Base-by-base conservation (phyloP, 2,113 vertebrate species). In the Platycercus adscitus region DNA sequence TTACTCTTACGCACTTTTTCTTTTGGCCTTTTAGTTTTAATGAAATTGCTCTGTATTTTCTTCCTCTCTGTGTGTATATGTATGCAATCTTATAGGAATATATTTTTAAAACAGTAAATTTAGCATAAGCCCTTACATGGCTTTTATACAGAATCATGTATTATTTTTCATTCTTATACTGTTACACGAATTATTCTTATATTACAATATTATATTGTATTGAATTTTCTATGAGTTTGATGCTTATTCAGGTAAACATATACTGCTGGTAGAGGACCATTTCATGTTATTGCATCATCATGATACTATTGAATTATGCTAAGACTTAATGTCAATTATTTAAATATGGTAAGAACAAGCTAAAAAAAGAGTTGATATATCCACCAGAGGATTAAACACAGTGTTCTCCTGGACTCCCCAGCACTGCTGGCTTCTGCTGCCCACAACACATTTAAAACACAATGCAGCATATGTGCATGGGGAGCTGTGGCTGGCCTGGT, bases 391-490 rank as follows among this genome's bases (percentile, higher is more conserved):
- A 52, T 25, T n/a, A 47, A 84, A 28, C 25, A 7, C 1, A 2
- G 5, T 1, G 1, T 53, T 56, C 8, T 56, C 53, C 10, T 12
- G 20, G n/a, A 13, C 37, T 35, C 23, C 28, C 15, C 19, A 39
- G 35, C 28, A 15, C 29, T 10, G 15, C 41, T 24, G 39, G 58
- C 28, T 31, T 26, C 61, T 50, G 43, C 61, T 70, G 47, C 70
- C 29, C 72, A 39, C 18, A 19, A 1, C 16, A 14, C 5, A 4
- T 20, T 58, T 77, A 9, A 43, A 46, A 7, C 11, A 21, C 29
- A 24, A 28, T 13, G 18, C 2, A 0, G 7, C 7, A 2, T 19
- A 28, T 7, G 1, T 11, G 5, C 21, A 3, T 1, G 10, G 19
- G 17, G 14, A 0, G 31, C 11, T 75, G 75, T 17, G 53, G 19